Base-by-base conservation (phyloP, 2,888 invertebrate species). In the Tigriopus californicus region DNA sequence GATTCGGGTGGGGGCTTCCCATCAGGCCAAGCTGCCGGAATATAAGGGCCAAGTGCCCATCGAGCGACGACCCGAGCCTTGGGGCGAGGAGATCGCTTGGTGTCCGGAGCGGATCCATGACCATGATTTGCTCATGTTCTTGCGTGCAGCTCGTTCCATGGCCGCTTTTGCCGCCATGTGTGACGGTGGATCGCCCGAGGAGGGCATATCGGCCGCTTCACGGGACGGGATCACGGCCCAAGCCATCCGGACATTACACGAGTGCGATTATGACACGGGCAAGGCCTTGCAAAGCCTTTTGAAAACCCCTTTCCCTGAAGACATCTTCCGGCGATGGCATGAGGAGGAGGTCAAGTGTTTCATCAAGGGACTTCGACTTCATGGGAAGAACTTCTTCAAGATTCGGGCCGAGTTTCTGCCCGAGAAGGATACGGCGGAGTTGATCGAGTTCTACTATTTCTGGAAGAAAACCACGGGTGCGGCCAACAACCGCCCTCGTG, bases 381-480 rank as follows among this genome's bases (percentile, higher is more conserved):
- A 92, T 75, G 98, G 98, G 66, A 99, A 98, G 76, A 97, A 98
- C 75, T 98, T 98, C 76, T 92, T 92, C 74, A 83, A 91, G 69
- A 98, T 98, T 68, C 80, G 85, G 67, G 94, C 94, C 73, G 97
- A 98, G 74, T 77, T 95, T 66, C 76, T 98, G 66, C 91, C 95
- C 60, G 90, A 94, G 71, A 91, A 94, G 77, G 92, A 95, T 70
- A 94, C 95, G 68, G 84, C 91, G 60, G 95, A 98, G 71, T 75
- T 98, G 68, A 94, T 98, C 59, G 94, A 95, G 72, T 98, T 90
- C 76, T 98, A 98, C 75, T 98, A 98, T 75, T 78, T 94, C 69
- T 98, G 98, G 98, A 99, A 99, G 77, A 98, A 97, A 76, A 94
- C 95, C 44, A 91, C 95, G 20, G 91, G 91, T 67, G 97, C 97